Conservation (phyloP, 2,888 invertebrate species). For the Lissonota sp. region DNA sequence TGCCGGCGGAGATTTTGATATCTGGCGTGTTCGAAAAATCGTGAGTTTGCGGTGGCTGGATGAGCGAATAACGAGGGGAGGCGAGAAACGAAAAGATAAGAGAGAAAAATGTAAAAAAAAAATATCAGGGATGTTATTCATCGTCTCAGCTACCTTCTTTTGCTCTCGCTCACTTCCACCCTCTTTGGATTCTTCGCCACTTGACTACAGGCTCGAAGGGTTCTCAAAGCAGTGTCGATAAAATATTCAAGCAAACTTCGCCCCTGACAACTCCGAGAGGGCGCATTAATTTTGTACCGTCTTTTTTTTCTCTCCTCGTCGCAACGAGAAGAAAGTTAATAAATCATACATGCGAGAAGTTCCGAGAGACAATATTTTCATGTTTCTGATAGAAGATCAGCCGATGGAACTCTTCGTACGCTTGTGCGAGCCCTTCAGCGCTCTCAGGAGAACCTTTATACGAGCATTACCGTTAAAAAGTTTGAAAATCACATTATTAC, state of each 20-base stretch:
- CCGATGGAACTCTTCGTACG: too few species aligned
- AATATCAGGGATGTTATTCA: slow-evolving; percentile 49
- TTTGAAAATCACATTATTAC: too few species aligned
- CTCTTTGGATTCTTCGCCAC: slow-evolving; percentile 28
- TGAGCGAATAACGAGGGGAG: background rate
- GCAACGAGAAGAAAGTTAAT: slow-evolving; percentile 24
- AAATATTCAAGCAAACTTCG: slow-evolving; percentile 52
- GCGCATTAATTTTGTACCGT: slow-evolving; percentile 35
- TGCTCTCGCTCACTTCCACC: slow-evolving; percentile 4
- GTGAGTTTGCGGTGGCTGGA: slow-evolving; percentile 16
- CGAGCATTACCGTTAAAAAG: too few species aligned
- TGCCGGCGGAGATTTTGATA: slow-evolving; percentile 12
- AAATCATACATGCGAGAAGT: slow-evolving; percentile 19
- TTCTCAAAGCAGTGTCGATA: slow-evolving; percentile 41
- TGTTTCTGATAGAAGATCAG: background rate
- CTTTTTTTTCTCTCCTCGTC: slow-evolving; percentile 25
- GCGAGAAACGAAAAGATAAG: slow-evolving; percentile 40
- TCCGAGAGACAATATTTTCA: slow-evolving; percentile 21
- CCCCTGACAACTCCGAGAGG: slow-evolving; percentile 29
- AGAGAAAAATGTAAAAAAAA: slow-evolving; percentile 53
- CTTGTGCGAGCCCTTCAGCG: too few species aligned
- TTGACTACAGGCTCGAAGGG: slow-evolving; percentile 39
- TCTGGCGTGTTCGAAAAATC: slow-evolving; percentile 21
- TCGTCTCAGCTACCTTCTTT: slow-evolving; percentile 23
- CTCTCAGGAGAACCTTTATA: too few species aligned